Conservation (phyloP, 2,113 vertebrate genomes). For the Piaya cayana region DNA sequence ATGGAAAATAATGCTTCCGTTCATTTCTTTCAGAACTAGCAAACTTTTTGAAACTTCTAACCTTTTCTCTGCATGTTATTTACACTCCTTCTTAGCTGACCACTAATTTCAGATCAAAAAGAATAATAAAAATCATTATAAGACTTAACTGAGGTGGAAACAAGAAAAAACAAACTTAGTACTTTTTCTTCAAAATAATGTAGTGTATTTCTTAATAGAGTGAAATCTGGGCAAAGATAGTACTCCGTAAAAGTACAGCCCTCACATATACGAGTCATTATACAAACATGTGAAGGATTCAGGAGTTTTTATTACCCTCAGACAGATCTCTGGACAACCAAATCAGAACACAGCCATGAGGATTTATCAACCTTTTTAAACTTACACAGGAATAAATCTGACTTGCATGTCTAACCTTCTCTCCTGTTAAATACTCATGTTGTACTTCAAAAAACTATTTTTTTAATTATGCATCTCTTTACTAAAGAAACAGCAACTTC, state of each 20-base stretch:
- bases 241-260: background rate
- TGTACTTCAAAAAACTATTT: background rate
- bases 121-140: background rate
- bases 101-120: background rate
- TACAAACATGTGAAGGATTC: background rate
- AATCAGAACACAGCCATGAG: background rate
- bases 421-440: background rate
- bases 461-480: background rate
- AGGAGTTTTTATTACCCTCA: background rate
- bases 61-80: background rate
- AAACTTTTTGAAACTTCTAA: conserved; percentile 19
- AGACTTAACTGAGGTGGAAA: background rate
- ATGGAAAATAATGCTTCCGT: conserved; percentile 31
- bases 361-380: background rate
- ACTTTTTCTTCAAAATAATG: background rate
- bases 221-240: background rate
- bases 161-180: background rate
- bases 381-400: background rate
- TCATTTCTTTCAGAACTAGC: conserved; percentile 33
- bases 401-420: background rate
- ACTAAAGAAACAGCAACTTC: background rate
- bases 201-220: background rate
- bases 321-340: background rate
- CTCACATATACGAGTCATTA: background rate
- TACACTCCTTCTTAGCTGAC: conserved; percentile 17